Percentiles rank a stretch among this genome's conserved stretches.
Conservation (phyloP, 2,888 invertebrate genomes). For the Theodoxus fluviatilis region DNA sequence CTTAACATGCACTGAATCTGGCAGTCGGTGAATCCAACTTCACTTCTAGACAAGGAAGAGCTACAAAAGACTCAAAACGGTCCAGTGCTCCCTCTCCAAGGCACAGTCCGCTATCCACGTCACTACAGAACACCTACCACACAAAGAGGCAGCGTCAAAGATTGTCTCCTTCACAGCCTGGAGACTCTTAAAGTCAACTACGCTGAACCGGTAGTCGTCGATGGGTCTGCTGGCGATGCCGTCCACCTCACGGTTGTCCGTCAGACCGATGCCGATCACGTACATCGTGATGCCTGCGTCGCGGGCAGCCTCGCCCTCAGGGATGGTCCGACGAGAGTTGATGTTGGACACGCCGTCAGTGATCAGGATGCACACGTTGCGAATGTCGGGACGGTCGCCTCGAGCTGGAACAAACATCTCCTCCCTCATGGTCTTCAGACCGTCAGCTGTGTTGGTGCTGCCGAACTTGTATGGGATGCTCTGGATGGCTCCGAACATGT, state of each 20-base stretch:
- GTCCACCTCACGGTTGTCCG: conserved; percentile 50
- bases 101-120: no score
- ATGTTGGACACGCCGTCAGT: conserved; percentile 62
- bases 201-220: conserved; percentile 45
- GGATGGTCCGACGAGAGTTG: conserved; percentile 46
- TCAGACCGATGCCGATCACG: conserved; percentile 49
- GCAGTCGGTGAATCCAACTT: no score
- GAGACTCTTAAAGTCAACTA: no score
- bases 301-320: conserved; percentile 45
- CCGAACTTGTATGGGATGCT: conserved; percentile 44
- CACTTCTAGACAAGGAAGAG: no score
- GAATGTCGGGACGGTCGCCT: conserved; percentile 49
- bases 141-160: no score
- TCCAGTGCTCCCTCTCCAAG: no score
- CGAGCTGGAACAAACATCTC: conserved; percentile 45
- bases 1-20: no score
- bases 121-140: no score
- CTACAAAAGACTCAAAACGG: no score
- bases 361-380: conserved; percentile 53
- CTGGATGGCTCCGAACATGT: conserved; percentile 43
- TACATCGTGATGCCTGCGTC: conserved; percentile 43
- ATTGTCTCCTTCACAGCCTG: no score
- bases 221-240: conserved; percentile 49
- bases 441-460: conserved; percentile 58
- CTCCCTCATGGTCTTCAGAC: conserved; percentile 45